A percentile compares a stretch with the other conserved stretches of the same genome.
Evolutionary conservation across 2,888 invertebrate genomes (phyloP).

Genomic region (Ophioninae sp.): DNA sequence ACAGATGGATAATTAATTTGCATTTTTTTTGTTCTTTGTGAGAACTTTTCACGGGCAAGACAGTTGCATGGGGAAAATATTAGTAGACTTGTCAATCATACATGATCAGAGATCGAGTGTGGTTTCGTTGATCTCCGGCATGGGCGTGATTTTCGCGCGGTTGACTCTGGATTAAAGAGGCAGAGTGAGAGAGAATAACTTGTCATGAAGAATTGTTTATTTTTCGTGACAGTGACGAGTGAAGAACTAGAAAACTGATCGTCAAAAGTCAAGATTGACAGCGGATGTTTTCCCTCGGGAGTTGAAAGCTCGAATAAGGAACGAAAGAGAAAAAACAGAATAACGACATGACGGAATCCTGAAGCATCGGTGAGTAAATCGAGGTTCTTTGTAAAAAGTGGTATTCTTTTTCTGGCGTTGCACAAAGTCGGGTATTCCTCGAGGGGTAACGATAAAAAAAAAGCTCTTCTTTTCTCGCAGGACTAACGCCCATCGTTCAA

Average conservation of each 20-base stretch:
- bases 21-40: no score
- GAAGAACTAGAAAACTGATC: conserved; percentile 44
- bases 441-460: no score
- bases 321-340: no score
- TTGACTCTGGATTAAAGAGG: neutral
- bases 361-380: conserved; percentile 52
- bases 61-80: neutral
- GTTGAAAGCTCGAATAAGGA: no score
- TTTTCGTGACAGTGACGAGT: conserved; percentile 34
- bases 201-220: conserved; percentile 21
- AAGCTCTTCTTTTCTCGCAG: no score
- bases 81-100: neutral
- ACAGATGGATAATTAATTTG: no score
- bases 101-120: conserved; percentile 3
- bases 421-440: no score
- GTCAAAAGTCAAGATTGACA: conserved; percentile 10
- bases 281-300: conserved; percentile 28
- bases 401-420: no score
- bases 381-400: no score
- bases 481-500: no score
- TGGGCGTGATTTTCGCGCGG: conserved; percentile 30
- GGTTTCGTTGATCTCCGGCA: conserved; percentile 4
- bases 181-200: neutral
- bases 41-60: no score
- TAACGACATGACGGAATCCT: neutral